Percentiles rank a stretch among this genome's conserved stretches.
Evolutionary conservation across 2,797 vertebrate genomes (phyloP).

Genomic region (Gallinago stenura): DNA sequence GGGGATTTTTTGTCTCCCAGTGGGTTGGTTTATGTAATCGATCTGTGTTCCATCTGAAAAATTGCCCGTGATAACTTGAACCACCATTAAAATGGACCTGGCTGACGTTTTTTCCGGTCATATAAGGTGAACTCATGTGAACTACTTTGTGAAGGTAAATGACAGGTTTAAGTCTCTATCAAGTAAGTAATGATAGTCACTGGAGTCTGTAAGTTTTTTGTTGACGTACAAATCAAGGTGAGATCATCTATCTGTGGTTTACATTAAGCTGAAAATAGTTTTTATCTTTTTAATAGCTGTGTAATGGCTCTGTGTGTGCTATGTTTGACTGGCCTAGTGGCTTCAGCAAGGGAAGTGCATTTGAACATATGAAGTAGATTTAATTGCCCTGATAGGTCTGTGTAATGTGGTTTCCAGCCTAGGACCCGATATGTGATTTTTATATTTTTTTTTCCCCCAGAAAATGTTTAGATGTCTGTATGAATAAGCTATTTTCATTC

Average conservation of each 20-base stretch:
- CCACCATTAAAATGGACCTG: not conserved
- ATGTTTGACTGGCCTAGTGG: not conserved
- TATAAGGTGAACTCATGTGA: not conserved
- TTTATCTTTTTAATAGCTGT: not conserved
- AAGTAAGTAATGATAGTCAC: not conserved
- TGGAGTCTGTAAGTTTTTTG: not conserved
- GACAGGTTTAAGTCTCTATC: not conserved
- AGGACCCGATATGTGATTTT: fast-evolving
- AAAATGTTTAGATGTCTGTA: not conserved
- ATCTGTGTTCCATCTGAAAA: not conserved
- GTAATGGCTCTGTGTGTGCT: not conserved
- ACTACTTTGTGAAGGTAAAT: not conserved
- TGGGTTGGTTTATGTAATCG: not conserved
- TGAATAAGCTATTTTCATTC: not conserved
- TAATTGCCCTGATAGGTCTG: not conserved
- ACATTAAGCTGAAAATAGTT: not conserved
- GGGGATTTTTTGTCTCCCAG: not conserved
- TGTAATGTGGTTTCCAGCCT: not conserved
- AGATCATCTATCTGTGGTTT: not conserved
- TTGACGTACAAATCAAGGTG: not conserved
- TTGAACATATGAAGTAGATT: not conserved
- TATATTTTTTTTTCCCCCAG: no score
- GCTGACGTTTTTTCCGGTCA: not conserved
- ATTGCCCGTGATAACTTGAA: not conserved
- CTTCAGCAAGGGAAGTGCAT: not conserved